These are phyloP conservation scores for Onychorhynchus coronatus DNA, from an alignment of 2,113 vertebrate genomes.

Conservation along the genomic window DNA sequence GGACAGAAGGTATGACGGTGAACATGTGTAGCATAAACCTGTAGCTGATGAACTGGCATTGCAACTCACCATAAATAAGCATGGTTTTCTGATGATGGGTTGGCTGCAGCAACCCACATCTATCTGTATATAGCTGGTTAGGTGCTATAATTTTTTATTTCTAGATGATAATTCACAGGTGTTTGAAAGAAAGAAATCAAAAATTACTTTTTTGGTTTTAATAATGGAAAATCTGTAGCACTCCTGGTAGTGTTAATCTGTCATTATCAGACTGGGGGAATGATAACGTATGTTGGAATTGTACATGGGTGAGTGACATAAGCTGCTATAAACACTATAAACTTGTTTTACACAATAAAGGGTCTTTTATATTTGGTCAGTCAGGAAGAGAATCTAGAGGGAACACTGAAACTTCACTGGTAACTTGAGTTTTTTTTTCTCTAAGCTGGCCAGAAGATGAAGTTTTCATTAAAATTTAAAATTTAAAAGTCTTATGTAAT, in stretches of 20 bases:
- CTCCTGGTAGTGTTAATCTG: not conserved
- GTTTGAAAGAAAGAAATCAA: not conserved
- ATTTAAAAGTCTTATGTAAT: not conserved
- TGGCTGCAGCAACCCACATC: not conserved
- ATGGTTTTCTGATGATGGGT: not conserved
- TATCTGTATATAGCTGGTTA: not conserved
- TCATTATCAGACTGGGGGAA: not conserved
- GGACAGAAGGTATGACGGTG: not conserved
- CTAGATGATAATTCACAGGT: not conserved
- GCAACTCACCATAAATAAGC: not conserved
- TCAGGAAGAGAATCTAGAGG: not conserved
- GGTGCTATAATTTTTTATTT: conserved; percentile 7
- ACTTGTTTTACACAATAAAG: not conserved
- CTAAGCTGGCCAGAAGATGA: not conserved
- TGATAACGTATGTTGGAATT: not conserved
- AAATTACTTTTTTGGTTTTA: not conserved
- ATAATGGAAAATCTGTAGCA: not conserved
- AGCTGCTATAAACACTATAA: not conserved
- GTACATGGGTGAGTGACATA: not conserved
- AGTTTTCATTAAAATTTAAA: not conserved
- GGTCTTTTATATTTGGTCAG: not conserved
- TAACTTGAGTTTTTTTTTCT: not conserved
- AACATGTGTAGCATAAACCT: not conserved
- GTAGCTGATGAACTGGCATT: not conserved
- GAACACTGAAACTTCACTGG: not conserved